Evolutionary conservation across 2,888 invertebrate genomes (phyloP).

Genomic region (Alloplasta piceator): DNA sequence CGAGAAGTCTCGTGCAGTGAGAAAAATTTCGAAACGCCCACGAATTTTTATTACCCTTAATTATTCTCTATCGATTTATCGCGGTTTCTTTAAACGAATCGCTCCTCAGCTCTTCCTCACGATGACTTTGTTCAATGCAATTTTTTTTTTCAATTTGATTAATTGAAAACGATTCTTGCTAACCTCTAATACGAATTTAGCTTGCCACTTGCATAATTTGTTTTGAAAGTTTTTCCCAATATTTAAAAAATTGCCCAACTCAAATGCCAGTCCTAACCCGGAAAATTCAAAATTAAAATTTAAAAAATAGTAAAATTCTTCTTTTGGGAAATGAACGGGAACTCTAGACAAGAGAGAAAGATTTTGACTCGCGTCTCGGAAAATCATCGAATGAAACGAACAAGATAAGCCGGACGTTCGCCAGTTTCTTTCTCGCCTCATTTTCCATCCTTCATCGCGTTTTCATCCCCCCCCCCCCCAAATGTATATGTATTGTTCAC

Average conservation of each 20-base stretch:
- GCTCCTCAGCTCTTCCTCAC: too few relatives aligned
- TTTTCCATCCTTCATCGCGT: constrained; percentile 58
- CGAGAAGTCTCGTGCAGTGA: constrained; percentile 34
- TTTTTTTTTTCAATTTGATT: too few relatives aligned
- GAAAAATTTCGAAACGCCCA: constrained; percentile 56
- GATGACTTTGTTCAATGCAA: too few relatives aligned
- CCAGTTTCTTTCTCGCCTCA: constrained; percentile 57
- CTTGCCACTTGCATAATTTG: too few relatives aligned
- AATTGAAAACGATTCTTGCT: too few relatives aligned
- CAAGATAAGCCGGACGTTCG: constrained; percentile 49
- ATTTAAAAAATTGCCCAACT: neutral
- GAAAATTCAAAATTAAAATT: neutral
- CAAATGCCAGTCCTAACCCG: neutral
- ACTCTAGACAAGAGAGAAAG: neutral
- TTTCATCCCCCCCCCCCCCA: constrained; percentile 31
- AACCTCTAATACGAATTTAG: too few relatives aligned
- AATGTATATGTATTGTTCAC: neutral
- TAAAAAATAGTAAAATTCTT: neutral
- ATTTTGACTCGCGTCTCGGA: constrained; percentile 26
- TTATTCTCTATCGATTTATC: too few relatives aligned
- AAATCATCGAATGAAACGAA: constrained; percentile 55
- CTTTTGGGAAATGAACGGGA: too few relatives aligned
- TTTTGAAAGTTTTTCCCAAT: neutral
- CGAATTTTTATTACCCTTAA: constrained; percentile 53
- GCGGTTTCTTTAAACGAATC: too few relatives aligned